These are phyloP conservation scores for Oxyruncus cristatus DNA, from an alignment of 2,113 vertebrate species.

Conservation along the genomic window DNA sequence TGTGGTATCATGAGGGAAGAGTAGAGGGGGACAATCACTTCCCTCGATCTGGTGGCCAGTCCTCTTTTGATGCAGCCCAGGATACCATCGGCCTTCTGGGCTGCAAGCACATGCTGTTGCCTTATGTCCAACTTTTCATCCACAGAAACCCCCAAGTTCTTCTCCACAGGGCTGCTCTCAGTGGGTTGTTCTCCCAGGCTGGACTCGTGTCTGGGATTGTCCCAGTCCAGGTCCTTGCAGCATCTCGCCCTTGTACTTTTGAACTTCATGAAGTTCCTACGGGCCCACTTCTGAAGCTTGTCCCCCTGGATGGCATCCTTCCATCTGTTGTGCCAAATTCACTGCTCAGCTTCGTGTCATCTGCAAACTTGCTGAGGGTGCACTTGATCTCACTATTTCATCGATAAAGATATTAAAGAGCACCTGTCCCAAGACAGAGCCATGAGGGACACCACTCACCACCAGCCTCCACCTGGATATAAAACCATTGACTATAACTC, in stretches of 20 bases:
- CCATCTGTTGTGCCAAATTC: neutral
- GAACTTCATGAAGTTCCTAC: neutral
- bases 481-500: neutral
- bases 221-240: neutral
- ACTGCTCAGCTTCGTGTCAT: neutral
- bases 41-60: neutral
- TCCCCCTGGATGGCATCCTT: neutral
- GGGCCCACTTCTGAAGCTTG: neutral
- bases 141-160: neutral
- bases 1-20: neutral
- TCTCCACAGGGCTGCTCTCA: neutral
- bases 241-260: neutral
- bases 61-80: neutral
- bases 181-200: neutral
- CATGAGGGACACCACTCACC: neutral
- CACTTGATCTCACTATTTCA: accelerated
- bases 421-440: neutral
- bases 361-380: neutral
- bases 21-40: neutral
- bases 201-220: neutral
- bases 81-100: neutral
- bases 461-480: neutral
- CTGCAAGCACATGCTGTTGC: no score
- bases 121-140: neutral
- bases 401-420: neutral